Evolutionary conservation across 1,140 invertebrate genomes (phyloP).

Genomic region (Aleiodes sp.): DNA sequence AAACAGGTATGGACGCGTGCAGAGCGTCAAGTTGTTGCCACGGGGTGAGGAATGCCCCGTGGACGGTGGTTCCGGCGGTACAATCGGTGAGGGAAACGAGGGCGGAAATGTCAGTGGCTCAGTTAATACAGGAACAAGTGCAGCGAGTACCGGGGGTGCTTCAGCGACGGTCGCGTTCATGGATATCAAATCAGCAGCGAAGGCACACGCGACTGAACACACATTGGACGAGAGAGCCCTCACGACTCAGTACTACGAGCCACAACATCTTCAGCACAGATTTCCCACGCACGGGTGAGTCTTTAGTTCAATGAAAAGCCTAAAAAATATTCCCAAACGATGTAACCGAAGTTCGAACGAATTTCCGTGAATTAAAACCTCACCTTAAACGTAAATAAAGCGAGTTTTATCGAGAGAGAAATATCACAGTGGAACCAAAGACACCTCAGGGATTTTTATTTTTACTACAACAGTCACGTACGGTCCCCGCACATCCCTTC

Average conservation of each 20-base stretch:
- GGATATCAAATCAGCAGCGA: slow-evolving; percentile 95
- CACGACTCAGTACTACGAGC: slow-evolving; percentile 94
- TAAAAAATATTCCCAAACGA: neutral
- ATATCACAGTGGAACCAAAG: neutral
- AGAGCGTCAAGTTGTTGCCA: slow-evolving; percentile 91
- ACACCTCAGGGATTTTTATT: neutral
- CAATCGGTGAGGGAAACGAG: slow-evolving; percentile 58
- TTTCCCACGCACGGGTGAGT: slow-evolving; percentile 64
- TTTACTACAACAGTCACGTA: neutral
- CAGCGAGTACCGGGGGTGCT: slow-evolving; percentile 67
- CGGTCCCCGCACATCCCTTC: neutral
- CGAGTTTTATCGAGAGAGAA: neutral
- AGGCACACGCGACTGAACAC: slow-evolving; percentile 90
- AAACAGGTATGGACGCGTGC: slow-evolving; percentile 94
- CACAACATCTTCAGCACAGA: slow-evolving; percentile 67
- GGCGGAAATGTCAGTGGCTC: slow-evolving; percentile 63
- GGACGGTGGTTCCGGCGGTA: slow-evolving; percentile 62
- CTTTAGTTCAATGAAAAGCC: neutral
- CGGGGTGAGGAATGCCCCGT: slow-evolving; percentile 70
- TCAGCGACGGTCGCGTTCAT: slow-evolving; percentile 93
- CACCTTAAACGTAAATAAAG: neutral
- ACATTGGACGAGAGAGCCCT: slow-evolving; percentile 85
- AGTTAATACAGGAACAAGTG: slow-evolving; percentile 65
- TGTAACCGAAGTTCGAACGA: neutral
- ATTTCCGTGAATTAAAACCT: neutral